phyloP scores from a whole-genome alignment of 2,113 vertebrate genomes.

The Ptilorrhoa leucosticta region DNA sequence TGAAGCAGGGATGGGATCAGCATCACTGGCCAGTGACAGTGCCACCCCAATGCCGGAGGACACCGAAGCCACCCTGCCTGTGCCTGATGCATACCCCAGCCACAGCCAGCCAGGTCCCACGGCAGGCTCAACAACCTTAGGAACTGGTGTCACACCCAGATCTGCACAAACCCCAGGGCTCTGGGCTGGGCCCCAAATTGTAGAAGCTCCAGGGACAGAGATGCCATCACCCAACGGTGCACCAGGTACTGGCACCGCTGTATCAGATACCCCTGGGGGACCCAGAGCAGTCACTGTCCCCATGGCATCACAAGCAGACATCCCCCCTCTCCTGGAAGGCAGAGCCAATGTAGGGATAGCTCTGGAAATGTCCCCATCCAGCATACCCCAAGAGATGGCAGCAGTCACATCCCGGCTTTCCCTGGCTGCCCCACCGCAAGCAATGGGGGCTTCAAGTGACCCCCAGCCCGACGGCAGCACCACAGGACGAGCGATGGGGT shows the following conservation, averaged over 20 bases:
- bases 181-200: rapidly evolving
- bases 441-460: background rate
- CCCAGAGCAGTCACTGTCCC: background rate
- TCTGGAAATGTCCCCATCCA: background rate
- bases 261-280: background rate
- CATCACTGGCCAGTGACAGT: background rate
- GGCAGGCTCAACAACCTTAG: rapidly evolving
- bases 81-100: background rate
- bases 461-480: background rate
- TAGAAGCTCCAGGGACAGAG: background rate
- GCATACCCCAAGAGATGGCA: background rate
- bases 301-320: rapidly evolving
- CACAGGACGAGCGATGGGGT: rapidly evolving
- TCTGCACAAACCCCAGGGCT: background rate
- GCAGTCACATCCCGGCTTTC: background rate
- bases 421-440: background rate
- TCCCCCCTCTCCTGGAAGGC: background rate
- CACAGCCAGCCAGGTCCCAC: background rate
- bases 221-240: rapidly evolving
- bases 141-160: background rate
- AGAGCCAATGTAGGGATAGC: background rate
- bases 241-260: background rate
- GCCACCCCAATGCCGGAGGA: background rate
- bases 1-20: background rate
- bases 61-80: rapidly evolving